phyloP scores from a whole-genome alignment of 2,797 vertebrate genomes.

The Esox masquinongy region DNA sequence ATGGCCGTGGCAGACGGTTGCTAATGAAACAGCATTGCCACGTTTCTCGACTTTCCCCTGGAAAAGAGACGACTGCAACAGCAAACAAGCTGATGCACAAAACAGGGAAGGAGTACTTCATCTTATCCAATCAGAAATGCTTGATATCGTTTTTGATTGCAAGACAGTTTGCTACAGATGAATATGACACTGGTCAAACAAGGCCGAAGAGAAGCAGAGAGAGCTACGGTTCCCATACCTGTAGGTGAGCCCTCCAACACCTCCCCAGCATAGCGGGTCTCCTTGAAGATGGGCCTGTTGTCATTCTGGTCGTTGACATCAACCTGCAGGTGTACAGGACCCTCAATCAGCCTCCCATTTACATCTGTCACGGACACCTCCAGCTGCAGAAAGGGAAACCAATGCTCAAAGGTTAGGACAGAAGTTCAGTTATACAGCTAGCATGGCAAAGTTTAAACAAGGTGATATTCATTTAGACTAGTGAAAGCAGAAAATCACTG shows the following conservation, averaged over 20 bases:
- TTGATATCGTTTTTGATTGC: background rate
- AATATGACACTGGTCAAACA: background rate
- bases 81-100: background rate
- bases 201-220: background rate
- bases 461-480: background rate
- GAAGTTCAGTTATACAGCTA: background rate
- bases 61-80: background rate
- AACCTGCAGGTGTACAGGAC: constrained; percentile 81
- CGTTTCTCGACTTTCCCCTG: background rate
- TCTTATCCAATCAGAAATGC: background rate
- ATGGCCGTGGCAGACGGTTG: background rate
- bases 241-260: constrained; percentile 95
- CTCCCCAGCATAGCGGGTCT: constrained; percentile 87
- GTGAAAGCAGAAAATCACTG: background rate
- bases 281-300: constrained; percentile 92
- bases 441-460: background rate
- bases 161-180: background rate
- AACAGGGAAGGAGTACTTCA: background rate
- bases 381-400: constrained; percentile 64
- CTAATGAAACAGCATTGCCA: background rate
- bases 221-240: constrained; percentile 68
- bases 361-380: constrained; percentile 80
- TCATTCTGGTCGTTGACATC: constrained; percentile 95
- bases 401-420: constrained; percentile 7
- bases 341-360: constrained; percentile 83